Conservation (phyloP, 2,113 vertebrate species). For the Zeus faber region DNA sequence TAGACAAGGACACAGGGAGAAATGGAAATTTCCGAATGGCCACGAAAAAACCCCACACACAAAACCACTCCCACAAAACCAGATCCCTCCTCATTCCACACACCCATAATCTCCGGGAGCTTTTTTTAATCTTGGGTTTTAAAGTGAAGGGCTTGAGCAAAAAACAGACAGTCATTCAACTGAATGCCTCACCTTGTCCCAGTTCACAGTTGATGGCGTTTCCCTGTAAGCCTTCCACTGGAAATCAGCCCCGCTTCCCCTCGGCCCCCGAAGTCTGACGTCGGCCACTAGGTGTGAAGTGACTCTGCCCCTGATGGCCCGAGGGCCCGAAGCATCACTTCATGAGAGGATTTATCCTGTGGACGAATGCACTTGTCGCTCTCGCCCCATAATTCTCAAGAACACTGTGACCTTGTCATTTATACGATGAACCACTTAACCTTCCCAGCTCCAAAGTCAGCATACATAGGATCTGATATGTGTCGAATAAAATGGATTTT, state of each 20-base stretch:
- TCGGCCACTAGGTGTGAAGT: background rate
- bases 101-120: background rate
- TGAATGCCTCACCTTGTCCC: conserved; percentile 15
- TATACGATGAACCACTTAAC: background rate
- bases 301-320: background rate
- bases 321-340: background rate
- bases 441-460: no score
- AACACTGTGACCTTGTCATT: background rate
- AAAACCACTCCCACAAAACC: background rate
- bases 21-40: background rate
- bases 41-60: background rate
- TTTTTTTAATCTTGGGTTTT: conserved; percentile 6
- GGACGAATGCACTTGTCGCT: background rate
- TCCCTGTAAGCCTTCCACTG: conserved; percentile 8
- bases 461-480: no score
- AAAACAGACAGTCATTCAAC: conserved; percentile 7
- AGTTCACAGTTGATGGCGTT: conserved; percentile 25
- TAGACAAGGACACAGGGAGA: background rate
- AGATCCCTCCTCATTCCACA: conserved; percentile 3
- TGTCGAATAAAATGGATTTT: no score
- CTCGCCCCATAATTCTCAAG: background rate
- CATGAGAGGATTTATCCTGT: background rate
- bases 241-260: conserved; percentile 14
- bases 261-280: background rate
- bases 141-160: background rate